Base-by-base conservation (phyloP, 1,140 invertebrate genomes). In the Habropoda laboriosa region DNA sequence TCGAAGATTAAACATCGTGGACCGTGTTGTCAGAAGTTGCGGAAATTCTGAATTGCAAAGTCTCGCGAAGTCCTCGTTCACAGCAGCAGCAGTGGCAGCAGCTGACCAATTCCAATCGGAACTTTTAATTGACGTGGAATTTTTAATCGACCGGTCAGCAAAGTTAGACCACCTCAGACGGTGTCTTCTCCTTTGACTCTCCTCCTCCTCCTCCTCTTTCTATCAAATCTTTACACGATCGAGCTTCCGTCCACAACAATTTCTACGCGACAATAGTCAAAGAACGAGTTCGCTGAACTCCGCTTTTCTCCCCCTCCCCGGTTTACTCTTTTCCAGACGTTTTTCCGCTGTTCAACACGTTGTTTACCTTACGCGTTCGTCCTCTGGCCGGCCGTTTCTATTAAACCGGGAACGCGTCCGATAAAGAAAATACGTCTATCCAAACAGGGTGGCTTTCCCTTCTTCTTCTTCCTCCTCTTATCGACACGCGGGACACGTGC, bases 201-300 rank as follows among this genome's bases (percentile, higher is more conserved):
- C n/a, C 21, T 35, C 42, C 6, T 61, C 42, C 24, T 21, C n/a
- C 24, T 5, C 24, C 53, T 66, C 40, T 66, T 53, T 53, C 8
- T 16, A 51, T n/a, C 27, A 38, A 38, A 51, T 66, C 60, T 18
- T 16, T 2, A 2, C 38, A 0, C 72, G 61, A 51, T 42, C 60
- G 16, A 35, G 27, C 68, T 16, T 24, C 40, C n/a, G 18, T n/a
- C 18, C 27, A 32, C 13, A 32, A 16, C 35, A 67, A 35, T 49
- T 55, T 55, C 38, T 45, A 12, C 42, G 58, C 21, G 61, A 35
- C 49, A 55, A 53, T 10, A 49, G n/a, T 75, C 73, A 75, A 75
- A 75, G 73, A 1, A 21, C 10, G 38, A 6, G 73, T 66, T 49
- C 73, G 24, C 5, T 42, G 72, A 75, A 66, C 58, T 45, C 72